Evolutionary conservation across 2,113 vertebrate genomes (phyloP).

Genomic region (Anolis carolinensis): DNA sequence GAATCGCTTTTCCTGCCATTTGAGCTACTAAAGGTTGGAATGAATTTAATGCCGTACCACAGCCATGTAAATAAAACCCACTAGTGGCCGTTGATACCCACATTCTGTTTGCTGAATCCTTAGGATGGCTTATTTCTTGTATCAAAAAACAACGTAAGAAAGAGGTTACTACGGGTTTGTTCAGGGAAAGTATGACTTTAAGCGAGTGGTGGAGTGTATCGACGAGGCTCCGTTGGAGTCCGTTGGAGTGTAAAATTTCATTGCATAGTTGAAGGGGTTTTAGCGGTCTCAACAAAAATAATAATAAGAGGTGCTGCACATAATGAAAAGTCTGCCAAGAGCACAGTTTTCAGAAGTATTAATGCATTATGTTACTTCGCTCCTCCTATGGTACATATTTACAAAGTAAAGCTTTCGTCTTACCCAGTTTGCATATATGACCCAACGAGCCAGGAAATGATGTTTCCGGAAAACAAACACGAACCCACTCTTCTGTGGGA

Average conservation of each 20-base stretch:
- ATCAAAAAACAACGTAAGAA: constrained; percentile 61
- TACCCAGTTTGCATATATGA: constrained; percentile 99
- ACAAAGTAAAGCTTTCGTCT: constrained; percentile 99
- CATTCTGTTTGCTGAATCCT: constrained; percentile 11
- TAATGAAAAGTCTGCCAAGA: constrained; percentile 81
- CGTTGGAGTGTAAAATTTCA: too few relatives aligned
- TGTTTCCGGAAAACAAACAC: constrained; percentile 74
- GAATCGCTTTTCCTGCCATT: too few relatives aligned
- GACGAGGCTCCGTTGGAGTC: constrained; percentile 84
- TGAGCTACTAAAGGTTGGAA: too few relatives aligned
- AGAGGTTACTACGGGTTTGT: constrained; percentile 69
- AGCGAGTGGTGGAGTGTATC: constrained; percentile 76
- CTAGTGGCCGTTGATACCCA: neutral
- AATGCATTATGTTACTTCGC: constrained; percentile 84
- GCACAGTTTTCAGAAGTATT: constrained; percentile 87
- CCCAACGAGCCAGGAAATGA: constrained; percentile 86
- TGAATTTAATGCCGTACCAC: neutral
- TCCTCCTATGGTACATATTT: constrained; percentile 92
- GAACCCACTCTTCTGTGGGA: neutral
- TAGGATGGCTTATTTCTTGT: constrained; percentile 38
- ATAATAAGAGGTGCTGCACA: constrained; percentile 68
- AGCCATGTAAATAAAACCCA: neutral
- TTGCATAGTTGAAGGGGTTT: constrained; percentile 99
- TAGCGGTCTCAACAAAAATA: constrained; percentile 83
- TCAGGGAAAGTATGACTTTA: constrained; percentile 90